Percentiles rank a stretch among this genome's conserved stretches.
Evolutionary conservation across 2,888 invertebrate species (phyloP).

Genomic region (Eristalis arbustorum): DNA sequence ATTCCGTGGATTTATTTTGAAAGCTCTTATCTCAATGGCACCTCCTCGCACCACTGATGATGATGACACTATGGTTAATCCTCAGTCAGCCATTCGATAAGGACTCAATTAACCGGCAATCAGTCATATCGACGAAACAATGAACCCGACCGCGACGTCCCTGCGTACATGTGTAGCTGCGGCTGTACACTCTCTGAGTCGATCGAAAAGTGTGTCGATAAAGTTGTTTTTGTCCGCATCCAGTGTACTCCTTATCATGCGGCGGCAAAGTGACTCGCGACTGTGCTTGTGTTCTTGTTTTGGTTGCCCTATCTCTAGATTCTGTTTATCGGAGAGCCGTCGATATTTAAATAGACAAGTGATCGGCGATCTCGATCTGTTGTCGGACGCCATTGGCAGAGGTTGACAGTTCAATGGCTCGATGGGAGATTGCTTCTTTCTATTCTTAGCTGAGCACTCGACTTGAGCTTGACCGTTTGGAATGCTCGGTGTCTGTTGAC

Average conservation of each 20-base stretch:
- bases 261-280: constrained; percentile 23
- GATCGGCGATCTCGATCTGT: background rate
- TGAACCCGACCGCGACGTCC: background rate
- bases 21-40: background rate
- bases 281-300: background rate
- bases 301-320: background rate
- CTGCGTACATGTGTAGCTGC: background rate
- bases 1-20: background rate
- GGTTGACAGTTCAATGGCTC: background rate
- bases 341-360: background rate
- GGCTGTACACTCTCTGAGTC: background rate
- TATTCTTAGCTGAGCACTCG: background rate
- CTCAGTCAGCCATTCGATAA: background rate
- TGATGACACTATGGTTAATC: background rate
- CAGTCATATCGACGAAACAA: constrained; percentile 7
- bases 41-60: background rate
- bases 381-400: background rate
- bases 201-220: constrained; percentile 11
- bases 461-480: background rate
- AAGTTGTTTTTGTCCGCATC: constrained; percentile 3
- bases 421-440: background rate
- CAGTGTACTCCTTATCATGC: constrained; percentile 17
- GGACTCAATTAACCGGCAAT: background rate
- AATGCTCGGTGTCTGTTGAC: background rate
- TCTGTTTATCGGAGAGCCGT: background rate